phyloP scores from a whole-genome alignment of 2,113 vertebrate genomes.

The Lucifuga dentata region DNA sequence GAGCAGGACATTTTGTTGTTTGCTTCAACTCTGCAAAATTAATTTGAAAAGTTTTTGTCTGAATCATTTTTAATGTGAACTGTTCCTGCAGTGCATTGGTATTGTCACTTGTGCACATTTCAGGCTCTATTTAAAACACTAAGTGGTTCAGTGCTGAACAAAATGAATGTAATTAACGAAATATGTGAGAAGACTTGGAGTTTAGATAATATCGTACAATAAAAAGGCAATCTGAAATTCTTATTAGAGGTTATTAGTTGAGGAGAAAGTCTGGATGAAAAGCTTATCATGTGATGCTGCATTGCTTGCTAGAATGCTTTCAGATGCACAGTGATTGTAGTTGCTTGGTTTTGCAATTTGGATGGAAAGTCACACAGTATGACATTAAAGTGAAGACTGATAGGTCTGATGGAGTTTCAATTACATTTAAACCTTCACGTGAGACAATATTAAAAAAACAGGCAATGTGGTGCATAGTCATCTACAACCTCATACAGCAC shows the following conservation, averaged over 20 bases:
- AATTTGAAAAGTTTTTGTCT: not conserved
- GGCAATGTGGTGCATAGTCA: not conserved
- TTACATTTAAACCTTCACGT: not conserved
- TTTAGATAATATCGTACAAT: not conserved
- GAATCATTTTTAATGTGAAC: not conserved
- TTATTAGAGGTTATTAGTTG: not conserved
- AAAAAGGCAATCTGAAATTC: not conserved
- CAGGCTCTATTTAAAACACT: not conserved
- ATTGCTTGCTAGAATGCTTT: not conserved
- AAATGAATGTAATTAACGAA: no score
- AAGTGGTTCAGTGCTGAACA: no score
- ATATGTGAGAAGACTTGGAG: no score
- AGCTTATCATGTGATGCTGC: not conserved
- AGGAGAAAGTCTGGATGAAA: no score
- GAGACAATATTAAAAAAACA: not conserved
- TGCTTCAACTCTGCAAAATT: not conserved
- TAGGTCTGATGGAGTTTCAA: no score
- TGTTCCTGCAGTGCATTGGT: no score
- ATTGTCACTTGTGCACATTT: no score
- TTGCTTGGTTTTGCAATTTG: conserved; percentile 1
- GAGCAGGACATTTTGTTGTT: not conserved
- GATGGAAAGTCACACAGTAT: not conserved
- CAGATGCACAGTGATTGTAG: not conserved
- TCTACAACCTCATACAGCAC: not conserved
- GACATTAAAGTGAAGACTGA: not conserved